Base-by-base conservation (phyloP, 2,797 vertebrate genomes). In the Nyctibius grandis region DNA sequence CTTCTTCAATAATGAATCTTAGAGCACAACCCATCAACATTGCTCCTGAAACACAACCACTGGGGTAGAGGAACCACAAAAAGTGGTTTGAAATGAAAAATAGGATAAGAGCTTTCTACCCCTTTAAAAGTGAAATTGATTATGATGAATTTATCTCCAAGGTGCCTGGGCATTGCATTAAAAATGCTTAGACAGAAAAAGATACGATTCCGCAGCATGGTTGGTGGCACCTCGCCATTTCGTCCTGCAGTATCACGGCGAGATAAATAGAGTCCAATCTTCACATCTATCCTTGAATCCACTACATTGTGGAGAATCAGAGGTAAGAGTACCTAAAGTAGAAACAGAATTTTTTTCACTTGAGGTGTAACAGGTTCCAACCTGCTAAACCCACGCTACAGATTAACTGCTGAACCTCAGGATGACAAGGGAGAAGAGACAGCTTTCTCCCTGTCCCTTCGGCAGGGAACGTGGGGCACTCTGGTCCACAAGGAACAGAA, bases 51-150 rank as follows among this genome's bases (percentile, higher is more conserved):
- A 92, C 83, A 91, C 51, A 53, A 25, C 47, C 50, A 48, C 69
- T 33, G 73, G 60, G 44, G 42, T 3, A 83, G 64, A 72, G 54
- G 63, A 88, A 47, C 82, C 51, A 84, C 86, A 91, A 84, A 67
- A 87, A 59, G 45, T 38, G 63, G 33, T 51, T 60, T 89, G 82
- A 80, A 93, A 85, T 85, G 68, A 95, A 91, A 97, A 94, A 95
- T 48, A 23, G 10, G n/a, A 48, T 53, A 47, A 74, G 84, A 57
- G 28, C 36, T 82, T 89, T 85, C 70, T n/a, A 85, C 14, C 5
- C 45, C 53, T 96, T 83, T 85, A 80, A 47, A 85, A 67, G 11
- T 56, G 47, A 70, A 72, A 50, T 44, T 64, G 64, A 51, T 92
- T 68, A 75, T 69, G 81, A 84, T 0, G 0, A 64, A 89, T 92